Conservation (phyloP, 30 jellyfish, hydroid and myxozoan species). For the Haliclystus octoradiatus region DNA sequence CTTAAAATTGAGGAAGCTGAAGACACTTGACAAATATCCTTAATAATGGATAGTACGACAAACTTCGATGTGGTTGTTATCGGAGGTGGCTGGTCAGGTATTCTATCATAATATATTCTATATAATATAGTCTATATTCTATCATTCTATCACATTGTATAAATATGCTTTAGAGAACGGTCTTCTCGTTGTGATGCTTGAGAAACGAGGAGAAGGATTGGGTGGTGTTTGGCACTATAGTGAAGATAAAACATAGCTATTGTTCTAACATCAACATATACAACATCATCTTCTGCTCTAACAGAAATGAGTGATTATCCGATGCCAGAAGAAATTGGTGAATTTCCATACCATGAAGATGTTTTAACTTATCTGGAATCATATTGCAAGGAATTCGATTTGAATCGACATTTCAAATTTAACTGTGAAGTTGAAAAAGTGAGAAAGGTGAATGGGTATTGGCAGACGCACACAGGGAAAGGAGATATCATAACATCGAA, state of each 20-base stretch:
- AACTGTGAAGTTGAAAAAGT: slow-evolving; percentile 45
- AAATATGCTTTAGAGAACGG: slow-evolving; percentile 63
- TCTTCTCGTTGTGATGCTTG: slow-evolving; percentile 43
- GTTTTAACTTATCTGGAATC: slow-evolving; percentile 31
- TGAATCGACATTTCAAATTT: slow-evolving; percentile 34
- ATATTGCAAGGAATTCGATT: slow-evolving; percentile 29
- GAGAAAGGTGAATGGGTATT: slow-evolving; percentile 14
- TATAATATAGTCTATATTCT: no score
- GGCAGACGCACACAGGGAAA: slow-evolving; percentile 35
- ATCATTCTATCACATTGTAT: no score
- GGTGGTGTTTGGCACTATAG: slow-evolving; percentile 90
- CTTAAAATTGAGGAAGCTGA: no score
- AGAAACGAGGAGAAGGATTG: slow-evolving; percentile 44
- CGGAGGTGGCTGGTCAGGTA: slow-evolving; percentile 97
- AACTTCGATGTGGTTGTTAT: slow-evolving; percentile 61
- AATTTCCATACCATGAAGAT: slow-evolving; percentile 75
- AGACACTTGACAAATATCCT: no score
- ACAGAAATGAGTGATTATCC: slow-evolving; percentile 93
- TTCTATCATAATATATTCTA: slow-evolving; percentile 67
- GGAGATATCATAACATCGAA: slow-evolving; percentile 32
- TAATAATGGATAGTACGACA: no score
- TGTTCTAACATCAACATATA: slow-evolving; percentile 53
- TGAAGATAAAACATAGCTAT: slow-evolving; percentile 40
- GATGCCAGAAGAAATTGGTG: slow-evolving; percentile 79
- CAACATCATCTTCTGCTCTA: slow-evolving; percentile 64